Evolutionary conservation across 2,888 invertebrate species (phyloP), one percentile per base, ranked within the genome.

Genomic region (Branchellion lobata): DNA sequence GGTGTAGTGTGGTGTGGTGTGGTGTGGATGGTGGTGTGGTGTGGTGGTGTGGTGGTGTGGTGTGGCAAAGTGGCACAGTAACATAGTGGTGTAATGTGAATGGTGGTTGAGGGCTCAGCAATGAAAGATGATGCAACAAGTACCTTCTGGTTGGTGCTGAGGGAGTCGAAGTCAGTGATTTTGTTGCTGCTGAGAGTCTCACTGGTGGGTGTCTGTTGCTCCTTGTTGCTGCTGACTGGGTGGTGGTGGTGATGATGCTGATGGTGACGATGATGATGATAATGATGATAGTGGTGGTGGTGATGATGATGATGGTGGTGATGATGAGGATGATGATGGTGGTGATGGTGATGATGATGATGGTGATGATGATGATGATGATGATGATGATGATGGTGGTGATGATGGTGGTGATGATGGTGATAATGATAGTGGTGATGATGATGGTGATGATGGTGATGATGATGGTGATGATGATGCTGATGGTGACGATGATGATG

Each of bases 261-360:
- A 18, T 14, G 14, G 51, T 27, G n/a, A 72, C 1, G 40, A 73
- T 73, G 78, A 31, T 78, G 78, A 3, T 73, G 73, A 33, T 73
- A 57, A 21, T 73, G 79, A 27, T 51, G 72, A 18, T 31, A 53
- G 29, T 71, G 79, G 1, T 71, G 47, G 51, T 31, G 72, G n/a
- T 8, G 53, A 1, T 29, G 72, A 51, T 31, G 51, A n/a, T 61
- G 57, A 65, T 34, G 77, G 34, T 61, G 61, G 21, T 27, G n/a
- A 8, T 65, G 65, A 40, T 40, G 40, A 40, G 5, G 40, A 40
- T 40, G 40, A 40, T 40, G 40, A 14, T 14, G 40, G 40, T 65
- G 8, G 65, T 65, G n/a, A n/a, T n/a, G n/a, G n/a, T n/a, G n/a
- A n/a, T 65, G 65, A n/a, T 65, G n/a, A n/a, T 65, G 65, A 72